Conservation (phyloP, 2,113 vertebrate genomes). For the Centropristis striata region DNA sequence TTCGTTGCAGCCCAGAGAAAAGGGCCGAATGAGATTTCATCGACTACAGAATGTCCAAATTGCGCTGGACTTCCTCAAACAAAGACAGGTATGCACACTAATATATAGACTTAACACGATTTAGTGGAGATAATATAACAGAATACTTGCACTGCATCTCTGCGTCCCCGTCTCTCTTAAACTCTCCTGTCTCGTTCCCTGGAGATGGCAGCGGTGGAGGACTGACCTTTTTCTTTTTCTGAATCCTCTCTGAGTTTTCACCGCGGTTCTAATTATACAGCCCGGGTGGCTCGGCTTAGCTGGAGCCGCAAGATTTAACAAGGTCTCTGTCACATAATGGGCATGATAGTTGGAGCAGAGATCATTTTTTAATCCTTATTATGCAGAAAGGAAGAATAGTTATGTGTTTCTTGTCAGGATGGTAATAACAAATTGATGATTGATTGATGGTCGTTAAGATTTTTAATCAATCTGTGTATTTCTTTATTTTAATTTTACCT, state of each 20-base stretch:
- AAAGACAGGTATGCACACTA: slow-evolving; percentile 83
- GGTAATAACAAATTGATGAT: no score
- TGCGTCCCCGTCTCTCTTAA: background rate
- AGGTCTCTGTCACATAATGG: slow-evolving; percentile 11
- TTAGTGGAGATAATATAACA: no score
- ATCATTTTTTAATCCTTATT: background rate
- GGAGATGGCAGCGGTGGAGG: background rate
- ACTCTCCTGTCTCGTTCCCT: background rate
- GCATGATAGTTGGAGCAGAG: background rate
- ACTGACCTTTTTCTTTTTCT: slow-evolving; percentile 4
- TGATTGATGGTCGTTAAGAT: no score
- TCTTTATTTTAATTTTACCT: no score
- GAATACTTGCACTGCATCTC: background rate
- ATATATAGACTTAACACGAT: background rate
- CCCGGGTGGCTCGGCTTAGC: background rate
- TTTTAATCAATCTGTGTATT: no score
- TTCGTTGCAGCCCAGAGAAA: slow-evolving; percentile 84
- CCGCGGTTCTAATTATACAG: slow-evolving; percentile 34
- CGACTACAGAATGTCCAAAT: slow-evolving; percentile 87
- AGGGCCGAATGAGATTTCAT: slow-evolving; percentile 88
- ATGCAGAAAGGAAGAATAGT: background rate
- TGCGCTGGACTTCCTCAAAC: slow-evolving; percentile 87
- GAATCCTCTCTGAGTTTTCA: slow-evolving; percentile 9
- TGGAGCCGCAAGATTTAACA: background rate
- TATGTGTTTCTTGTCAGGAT: background rate